Conservation (phyloP, 2,797 vertebrate genomes). For the Coilia nasus region DNA sequence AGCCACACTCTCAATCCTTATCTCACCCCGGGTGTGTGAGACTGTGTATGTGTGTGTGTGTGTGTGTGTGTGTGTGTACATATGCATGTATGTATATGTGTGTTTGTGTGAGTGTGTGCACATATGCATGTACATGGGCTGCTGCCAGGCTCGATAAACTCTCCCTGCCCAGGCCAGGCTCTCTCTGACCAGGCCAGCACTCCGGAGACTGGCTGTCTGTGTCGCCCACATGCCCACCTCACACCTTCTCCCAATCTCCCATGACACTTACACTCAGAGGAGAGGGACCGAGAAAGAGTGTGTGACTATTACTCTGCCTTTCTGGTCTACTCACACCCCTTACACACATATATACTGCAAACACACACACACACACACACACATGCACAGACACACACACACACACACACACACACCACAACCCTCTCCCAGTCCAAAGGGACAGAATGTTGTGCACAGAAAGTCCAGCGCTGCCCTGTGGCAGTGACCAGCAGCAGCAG, state of each 20-base stretch:
- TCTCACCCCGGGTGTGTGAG: conserved; percentile 33
- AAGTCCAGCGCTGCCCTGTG: not conserved
- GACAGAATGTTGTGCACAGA: not conserved
- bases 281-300: not conserved
- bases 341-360: no score
- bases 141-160: conserved; percentile 1
- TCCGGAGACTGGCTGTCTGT: not conserved
- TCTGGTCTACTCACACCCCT: no score
- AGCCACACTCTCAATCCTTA: conserved; percentile 43
- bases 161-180: not conserved
- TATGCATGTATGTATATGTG: not conserved
- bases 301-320: not conserved
- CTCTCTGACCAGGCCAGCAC: not conserved
- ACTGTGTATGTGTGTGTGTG: not conserved
- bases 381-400: no score
- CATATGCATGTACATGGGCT: not conserved
- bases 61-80: not conserved
- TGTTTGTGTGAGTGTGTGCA: not conserved
- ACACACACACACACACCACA: not conserved
- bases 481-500: not conserved
- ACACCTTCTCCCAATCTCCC: not conserved
- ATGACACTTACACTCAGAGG: not conserved
- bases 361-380: no score
- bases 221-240: not conserved
- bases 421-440: not conserved